Evolutionary conservation across 2,888 invertebrate genomes (phyloP).

Genomic region (Polydrusus tereticollis): DNA sequence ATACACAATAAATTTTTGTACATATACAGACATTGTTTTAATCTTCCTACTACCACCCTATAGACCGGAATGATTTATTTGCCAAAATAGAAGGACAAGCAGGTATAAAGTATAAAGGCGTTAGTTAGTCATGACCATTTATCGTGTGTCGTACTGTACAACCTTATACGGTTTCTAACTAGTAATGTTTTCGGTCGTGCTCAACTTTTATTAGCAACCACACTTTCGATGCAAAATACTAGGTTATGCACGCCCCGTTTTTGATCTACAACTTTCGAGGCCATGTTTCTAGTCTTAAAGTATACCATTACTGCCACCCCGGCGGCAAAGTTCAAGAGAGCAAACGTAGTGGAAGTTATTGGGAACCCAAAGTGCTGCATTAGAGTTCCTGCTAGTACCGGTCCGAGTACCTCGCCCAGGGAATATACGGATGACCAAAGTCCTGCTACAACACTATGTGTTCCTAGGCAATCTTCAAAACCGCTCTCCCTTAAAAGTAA

Average conservation of each 20-base stretch:
- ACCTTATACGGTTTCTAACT: no score
- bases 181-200: neutral
- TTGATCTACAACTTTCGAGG: conserved; percentile 17
- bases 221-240: conserved; percentile 31
- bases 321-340: conserved; percentile 71
- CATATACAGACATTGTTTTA: no score
- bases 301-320: conserved; percentile 59
- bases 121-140: no score
- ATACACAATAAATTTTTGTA: no score
- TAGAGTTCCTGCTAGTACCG: conserved; percentile 75
- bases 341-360: conserved; percentile 75
- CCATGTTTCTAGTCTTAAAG: conserved; percentile 46
- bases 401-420: conserved; percentile 78
- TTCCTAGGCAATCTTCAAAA: conserved; percentile 74
- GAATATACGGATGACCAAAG: conserved; percentile 83
- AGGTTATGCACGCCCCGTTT: conserved; percentile 33
- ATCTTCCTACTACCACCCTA: no score
- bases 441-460: conserved; percentile 81
- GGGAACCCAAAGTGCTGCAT: conserved; percentile 77
- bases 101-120: no score
- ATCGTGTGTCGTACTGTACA: no score
- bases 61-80: no score
- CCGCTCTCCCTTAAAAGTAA: conserved; percentile 72
- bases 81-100: no score
- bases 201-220: neutral